A percentile compares a stretch with the other conserved stretches of the same genome.
Conservation (phyloP, 2,888 invertebrate genomes). For the Melanargia galathea region DNA sequence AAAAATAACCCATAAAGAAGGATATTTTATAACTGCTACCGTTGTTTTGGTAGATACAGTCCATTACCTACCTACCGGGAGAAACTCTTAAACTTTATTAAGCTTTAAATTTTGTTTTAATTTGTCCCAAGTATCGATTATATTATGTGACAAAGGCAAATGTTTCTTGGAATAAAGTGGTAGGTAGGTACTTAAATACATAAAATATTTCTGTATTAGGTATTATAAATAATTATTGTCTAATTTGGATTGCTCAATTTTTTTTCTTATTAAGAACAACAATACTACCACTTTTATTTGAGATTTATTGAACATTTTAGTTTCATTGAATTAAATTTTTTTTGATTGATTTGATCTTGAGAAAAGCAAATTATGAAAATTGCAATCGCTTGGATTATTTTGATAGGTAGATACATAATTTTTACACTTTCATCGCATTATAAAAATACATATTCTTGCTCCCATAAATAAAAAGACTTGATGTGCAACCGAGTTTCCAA, state of each 20-base stretch:
- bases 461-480: constrained; percentile 13
- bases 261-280: background rate
- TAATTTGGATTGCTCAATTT: background rate
- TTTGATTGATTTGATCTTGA: too few relatives aligned
- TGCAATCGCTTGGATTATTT: background rate
- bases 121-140: constrained; percentile 27
- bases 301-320: background rate
- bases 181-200: constrained; percentile 1
- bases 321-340: background rate
- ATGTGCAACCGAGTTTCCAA: constrained; percentile 55
- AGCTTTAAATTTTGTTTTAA: constrained; percentile 38
- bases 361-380: background rate
- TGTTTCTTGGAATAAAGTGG: background rate
- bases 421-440: background rate
- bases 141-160: constrained; percentile 25
- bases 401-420: too few relatives aligned
- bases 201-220: background rate
- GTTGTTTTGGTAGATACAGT: constrained; percentile 29
- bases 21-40: constrained; percentile 35
- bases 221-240: background rate
- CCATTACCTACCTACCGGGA: constrained; percentile 15
- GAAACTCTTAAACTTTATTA: constrained; percentile 33
- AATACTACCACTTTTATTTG: background rate
- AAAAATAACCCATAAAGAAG: constrained; percentile 24
- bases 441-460: constrained; percentile 3